Conservation (phyloP, 2,797 vertebrate species). For the Threskiornis aethiopicus region DNA sequence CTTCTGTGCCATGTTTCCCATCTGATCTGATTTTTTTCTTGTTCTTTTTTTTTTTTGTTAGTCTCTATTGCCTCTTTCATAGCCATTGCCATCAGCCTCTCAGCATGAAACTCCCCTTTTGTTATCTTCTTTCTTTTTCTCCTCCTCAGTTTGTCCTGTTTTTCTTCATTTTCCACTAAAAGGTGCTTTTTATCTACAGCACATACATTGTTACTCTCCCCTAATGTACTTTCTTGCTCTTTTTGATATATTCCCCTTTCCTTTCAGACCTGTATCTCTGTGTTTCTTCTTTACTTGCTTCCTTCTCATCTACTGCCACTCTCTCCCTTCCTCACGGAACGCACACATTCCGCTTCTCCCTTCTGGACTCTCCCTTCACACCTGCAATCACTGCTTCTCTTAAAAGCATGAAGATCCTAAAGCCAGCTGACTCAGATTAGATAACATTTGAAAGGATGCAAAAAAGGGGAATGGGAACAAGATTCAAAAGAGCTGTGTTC, state of each 20-base stretch:
- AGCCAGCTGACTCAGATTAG: background rate
- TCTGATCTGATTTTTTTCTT: background rate
- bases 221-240: background rate
- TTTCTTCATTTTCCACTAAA: background rate
- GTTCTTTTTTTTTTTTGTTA: background rate
- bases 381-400: background rate
- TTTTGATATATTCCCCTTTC: background rate
- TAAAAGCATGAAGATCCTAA: background rate
- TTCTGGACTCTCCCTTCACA: background rate
- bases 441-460: background rate
- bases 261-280: background rate
- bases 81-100: background rate
- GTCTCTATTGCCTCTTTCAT: background rate
- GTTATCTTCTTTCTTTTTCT: background rate
- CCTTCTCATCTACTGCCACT: background rate
- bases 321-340: background rate
- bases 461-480: background rate
- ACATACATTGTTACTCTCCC: background rate
- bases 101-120: background rate
- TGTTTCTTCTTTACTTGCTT: background rate
- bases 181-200: background rate
- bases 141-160: background rate
- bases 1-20: background rate
- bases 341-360: background rate
- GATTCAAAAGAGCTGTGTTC: background rate